Conservation (phyloP, 2,113 vertebrate species). For the Cygnus buccinator region DNA sequence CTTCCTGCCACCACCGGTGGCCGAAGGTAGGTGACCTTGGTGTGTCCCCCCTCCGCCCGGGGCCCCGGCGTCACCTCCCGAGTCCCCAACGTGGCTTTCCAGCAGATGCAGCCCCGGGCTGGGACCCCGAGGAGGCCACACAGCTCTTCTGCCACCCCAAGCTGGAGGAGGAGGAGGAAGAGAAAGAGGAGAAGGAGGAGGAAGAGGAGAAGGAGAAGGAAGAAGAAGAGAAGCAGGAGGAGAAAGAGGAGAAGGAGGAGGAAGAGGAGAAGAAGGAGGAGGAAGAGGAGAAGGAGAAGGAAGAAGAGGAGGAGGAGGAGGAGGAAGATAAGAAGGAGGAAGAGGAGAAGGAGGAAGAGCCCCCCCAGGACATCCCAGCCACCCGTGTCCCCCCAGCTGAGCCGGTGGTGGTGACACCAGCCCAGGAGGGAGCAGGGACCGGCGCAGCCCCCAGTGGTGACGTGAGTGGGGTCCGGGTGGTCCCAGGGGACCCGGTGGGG, state of each 20-base stretch:
- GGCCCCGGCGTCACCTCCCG: not conserved
- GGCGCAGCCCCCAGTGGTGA: not conserved
- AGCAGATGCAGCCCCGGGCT: fast-evolving
- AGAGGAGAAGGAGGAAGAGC: not conserved
- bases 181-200: no score
- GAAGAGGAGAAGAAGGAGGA: no score
- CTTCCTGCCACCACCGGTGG: not conserved
- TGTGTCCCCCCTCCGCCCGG: no score
- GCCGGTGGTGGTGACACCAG: not conserved
- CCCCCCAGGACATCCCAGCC: not conserved
- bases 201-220: no score
- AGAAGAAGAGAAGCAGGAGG: no score
- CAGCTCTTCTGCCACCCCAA: not conserved
- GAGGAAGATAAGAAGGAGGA: no score
- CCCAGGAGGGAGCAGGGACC: not conserved
- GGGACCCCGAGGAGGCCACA: not conserved
- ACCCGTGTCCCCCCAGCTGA: not conserved
- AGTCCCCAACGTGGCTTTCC: not conserved
- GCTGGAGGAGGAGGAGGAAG: not conserved
- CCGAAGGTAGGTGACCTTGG: not conserved
- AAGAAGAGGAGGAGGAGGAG: no score
- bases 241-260: no score
- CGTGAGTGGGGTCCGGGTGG: not conserved
- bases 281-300: no score
- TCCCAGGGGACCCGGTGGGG: not conserved